Percentiles rank a stretch among this genome's conserved stretches.
Conservation (phyloP, 2,888 invertebrate genomes). For the Mythimna lalbum region DNA sequence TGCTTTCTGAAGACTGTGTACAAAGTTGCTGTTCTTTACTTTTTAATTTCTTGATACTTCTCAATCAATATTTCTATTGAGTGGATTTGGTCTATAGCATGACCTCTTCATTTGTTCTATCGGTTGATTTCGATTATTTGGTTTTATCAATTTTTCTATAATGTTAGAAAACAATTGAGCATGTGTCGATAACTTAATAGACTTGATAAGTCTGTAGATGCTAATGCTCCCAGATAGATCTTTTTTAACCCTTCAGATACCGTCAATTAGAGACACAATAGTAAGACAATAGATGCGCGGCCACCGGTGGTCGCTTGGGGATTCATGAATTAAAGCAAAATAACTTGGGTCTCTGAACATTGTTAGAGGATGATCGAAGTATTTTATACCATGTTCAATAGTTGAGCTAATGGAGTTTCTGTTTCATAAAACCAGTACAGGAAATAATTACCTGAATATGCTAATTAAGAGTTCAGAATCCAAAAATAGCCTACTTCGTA, state of each 20-base stretch:
- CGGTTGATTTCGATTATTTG: too few species aligned
- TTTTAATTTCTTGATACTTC: not conserved
- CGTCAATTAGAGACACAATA: too few species aligned
- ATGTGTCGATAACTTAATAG: not conserved
- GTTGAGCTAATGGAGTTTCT: not conserved
- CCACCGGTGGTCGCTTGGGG: too few species aligned
- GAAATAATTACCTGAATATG: not conserved
- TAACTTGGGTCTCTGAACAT: not conserved
- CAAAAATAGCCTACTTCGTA: not conserved
- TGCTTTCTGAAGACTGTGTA: too few species aligned
- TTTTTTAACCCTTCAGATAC: too few species aligned
- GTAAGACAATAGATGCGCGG: too few species aligned
- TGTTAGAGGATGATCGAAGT: not conserved
- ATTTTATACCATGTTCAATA: not conserved
- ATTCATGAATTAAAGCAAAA: too few species aligned
- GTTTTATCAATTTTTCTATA: too few species aligned
- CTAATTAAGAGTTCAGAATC: not conserved
- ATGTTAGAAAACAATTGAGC: not conserved
- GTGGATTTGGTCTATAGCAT: not conserved
- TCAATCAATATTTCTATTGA: not conserved
- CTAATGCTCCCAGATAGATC: not conserved
- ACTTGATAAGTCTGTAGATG: not conserved
- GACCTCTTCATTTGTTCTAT: too few species aligned
- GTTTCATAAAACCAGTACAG: not conserved
- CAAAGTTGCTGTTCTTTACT: too few species aligned